phyloP scores from a whole-genome alignment of 2,888 invertebrate genomes.

The Quadroppia sp. region DNA sequence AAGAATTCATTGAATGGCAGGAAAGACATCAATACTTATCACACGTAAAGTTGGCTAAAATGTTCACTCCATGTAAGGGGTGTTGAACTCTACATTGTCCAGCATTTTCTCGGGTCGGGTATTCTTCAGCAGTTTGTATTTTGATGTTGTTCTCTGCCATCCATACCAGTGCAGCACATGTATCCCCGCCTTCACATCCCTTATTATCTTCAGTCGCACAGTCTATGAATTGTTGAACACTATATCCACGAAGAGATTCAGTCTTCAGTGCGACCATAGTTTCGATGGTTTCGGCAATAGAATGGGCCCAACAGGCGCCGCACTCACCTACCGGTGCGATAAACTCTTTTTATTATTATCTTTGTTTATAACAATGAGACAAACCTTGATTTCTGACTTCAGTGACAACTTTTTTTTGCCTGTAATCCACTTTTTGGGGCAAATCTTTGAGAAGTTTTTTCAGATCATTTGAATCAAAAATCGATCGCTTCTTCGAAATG shows the following conservation, averaged over 20 bases:
- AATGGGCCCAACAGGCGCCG: slow-evolving; percentile 84
- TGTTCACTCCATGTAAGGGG: slow-evolving; percentile 53
- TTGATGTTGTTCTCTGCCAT: slow-evolving; percentile 59
- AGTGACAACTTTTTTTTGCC: slow-evolving; percentile 63
- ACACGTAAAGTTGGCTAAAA: slow-evolving; percentile 62
- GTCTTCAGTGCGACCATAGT: slow-evolving; percentile 68
- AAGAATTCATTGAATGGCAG: background rate
- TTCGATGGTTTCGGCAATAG: slow-evolving; percentile 69
- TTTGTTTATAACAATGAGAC: too few relatives aligned
- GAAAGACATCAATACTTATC: slow-evolving; percentile 63
- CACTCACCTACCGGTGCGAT: slow-evolving; percentile 57
- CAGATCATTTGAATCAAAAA: background rate
- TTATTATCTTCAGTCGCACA: slow-evolving; percentile 68
- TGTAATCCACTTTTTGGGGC: slow-evolving; percentile 56
- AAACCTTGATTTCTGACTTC: slow-evolving; percentile 64
- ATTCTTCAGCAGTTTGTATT: slow-evolving; percentile 60
- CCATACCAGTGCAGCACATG: slow-evolving; percentile 73
- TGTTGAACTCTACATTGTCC: slow-evolving; percentile 50
- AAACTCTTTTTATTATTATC: too few relatives aligned
- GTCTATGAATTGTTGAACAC: slow-evolving; percentile 67
- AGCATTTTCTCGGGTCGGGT: slow-evolving; percentile 59
- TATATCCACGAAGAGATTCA: slow-evolving; percentile 60
- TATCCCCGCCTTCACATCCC: slow-evolving; percentile 76
- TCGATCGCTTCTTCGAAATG: background rate
- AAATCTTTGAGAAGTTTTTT: slow-evolving; percentile 6